Evolutionary conservation across 92 coral and sea anemone species (phyloP).

Genomic region (Phenganax subtilis): DNA sequence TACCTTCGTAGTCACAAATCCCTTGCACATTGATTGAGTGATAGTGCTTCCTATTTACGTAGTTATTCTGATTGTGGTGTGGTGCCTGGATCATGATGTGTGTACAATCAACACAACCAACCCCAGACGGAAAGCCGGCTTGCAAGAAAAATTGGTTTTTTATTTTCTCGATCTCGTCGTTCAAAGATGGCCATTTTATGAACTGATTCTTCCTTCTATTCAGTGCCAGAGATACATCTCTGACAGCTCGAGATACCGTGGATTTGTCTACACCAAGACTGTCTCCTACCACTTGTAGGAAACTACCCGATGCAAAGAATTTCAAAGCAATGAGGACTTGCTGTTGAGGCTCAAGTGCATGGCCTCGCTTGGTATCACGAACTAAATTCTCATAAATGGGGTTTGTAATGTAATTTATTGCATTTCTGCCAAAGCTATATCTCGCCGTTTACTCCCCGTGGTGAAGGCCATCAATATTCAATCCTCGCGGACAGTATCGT

Average conservation of each 20-base stretch:
- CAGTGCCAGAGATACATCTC: neutral
- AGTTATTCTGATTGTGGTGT: slow-evolving; percentile 13
- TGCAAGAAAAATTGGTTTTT: neutral
- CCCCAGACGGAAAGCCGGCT: neutral
- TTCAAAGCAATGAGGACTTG: neutral
- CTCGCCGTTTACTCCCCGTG: neutral
- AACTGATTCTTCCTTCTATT: neutral
- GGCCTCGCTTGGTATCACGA: neutral
- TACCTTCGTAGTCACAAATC: neutral
- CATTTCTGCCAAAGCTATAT: neutral
- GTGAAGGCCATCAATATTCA: neutral
- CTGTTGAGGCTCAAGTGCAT: neutral
- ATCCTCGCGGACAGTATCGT: neutral
- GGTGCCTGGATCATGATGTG: slow-evolving; percentile 4
- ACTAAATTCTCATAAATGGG: neutral
- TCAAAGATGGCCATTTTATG: neutral
- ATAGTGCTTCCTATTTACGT: neutral
- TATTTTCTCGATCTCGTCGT: neutral
- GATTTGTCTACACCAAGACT: neutral
- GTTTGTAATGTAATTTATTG: neutral
- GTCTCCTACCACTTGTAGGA: neutral
- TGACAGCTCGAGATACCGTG: neutral
- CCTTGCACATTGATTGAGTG: neutral
- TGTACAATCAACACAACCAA: neutral
- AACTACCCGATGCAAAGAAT: neutral